Evolutionary conservation across 2,797 vertebrate genomes (phyloP), one percentile per base, ranked within the genome.

Genomic region (Nannoperca obscura): DNA sequence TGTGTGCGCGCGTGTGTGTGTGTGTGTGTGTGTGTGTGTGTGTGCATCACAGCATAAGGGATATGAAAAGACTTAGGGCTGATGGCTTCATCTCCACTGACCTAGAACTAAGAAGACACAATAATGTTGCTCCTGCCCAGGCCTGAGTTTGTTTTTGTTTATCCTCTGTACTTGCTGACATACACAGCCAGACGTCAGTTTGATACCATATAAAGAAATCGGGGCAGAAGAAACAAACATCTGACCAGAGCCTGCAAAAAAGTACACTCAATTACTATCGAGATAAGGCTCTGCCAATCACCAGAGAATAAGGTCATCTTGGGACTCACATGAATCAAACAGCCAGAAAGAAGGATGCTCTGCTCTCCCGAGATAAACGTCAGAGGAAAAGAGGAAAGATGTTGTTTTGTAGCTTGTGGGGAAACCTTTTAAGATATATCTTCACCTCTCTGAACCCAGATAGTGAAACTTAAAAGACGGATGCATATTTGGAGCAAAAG

Each of bases 221-320:
- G 24, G 71, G 69, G 36, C 68, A 82, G 44, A 62, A 68, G 52
- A 87, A 83, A 74, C 49, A 85, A 87, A 77, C 74, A 79, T 81
- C 79, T 78, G 78, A 82, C 36, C 67, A 22, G 50, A 54, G 73
- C 30, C 76, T 53, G 71, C 53, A 76, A 57, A 77, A 76, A 57
- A 78, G 55, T 27, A 67, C 64, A 79, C 77, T 83, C 83, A 80
- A 85, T 80, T 82, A 83, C 68, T 44, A 50, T 9, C 5, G n/a
- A 83, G 71, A 88, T 80, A 81, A 71, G 63, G 49, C 76, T 69
- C 61, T 69, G 74, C 49, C 47, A 72, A 68, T 85, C 69, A 55
- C 61, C 19, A 64, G 71, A 75, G 67, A 86, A 54, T 30, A 67
- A 61, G 72, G 81, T 76, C 78, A 78, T 62, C 78, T 59, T 70